Evolutionary conservation across 2,888 invertebrate genomes (phyloP), one percentile per base, ranked within the genome.

Genomic region (Meta bourneti): DNA sequence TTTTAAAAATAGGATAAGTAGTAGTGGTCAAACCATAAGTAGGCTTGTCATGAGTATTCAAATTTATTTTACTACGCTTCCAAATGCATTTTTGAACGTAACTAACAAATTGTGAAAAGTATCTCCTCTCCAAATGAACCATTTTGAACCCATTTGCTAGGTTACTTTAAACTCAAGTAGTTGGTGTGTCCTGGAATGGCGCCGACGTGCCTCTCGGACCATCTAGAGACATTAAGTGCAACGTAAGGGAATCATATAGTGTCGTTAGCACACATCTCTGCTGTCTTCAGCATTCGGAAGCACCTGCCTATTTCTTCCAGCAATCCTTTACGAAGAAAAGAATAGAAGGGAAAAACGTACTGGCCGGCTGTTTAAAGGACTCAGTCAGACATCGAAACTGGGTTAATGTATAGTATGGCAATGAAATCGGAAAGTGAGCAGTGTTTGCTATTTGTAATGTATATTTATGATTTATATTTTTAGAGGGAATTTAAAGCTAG

Each of bases 201-300:
- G 69, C 49, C 70, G n/a, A 7, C 49, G 71, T 69, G 70, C 70
- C 71, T 49, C 11, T 71, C 19, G 9, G 13, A 71, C 34, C 49
- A 70, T 69, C 82, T 48, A 51, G 71, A 69, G 70, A 70, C 71
- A 51, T 82, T 71, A 71, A 82, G 71, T 82, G 71, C 82, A 82
- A 71, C 51, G 82, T 82, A 82, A 82, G 82, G 82, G 71, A 82
- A 71, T 71, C 82, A 71, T 70, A 49, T 51, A 69, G 70, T 70
- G 71, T 71, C 71, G 70, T 82, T 82, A 82, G 82, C 71, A 71
- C 71, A 71, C 82, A 70, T 82, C 49, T 70, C 49, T 70, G 82
- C 81, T 82, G 71, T 82, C 51, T 82, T 82, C 82, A 82, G 82
- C 71, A 70, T 82, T 82, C 82, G 19, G 82, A 71, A 82, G 82